Conservation (phyloP, 2,797 vertebrate species). For the Sternotherus odoratus region DNA sequence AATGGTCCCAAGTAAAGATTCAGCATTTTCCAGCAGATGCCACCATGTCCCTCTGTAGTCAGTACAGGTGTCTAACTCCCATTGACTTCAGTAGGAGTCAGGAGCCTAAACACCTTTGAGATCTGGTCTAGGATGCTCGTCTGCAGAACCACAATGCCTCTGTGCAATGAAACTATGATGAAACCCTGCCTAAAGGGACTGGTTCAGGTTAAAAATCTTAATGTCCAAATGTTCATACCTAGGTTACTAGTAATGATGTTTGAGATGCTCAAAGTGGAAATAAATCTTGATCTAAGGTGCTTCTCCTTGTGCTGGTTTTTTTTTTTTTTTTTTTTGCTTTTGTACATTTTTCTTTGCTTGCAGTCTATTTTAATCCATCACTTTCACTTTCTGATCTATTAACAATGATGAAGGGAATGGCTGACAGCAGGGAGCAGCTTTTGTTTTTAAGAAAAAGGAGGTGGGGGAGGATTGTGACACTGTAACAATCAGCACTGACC, state of each 20-base stretch:
- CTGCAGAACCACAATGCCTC: background rate
- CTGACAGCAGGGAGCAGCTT: background rate
- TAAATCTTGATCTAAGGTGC: background rate
- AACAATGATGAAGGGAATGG: background rate
- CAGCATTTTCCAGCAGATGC: background rate
- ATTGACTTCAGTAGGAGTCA: background rate
- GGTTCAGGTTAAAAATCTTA: background rate
- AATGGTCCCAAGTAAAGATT: background rate
- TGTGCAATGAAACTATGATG: background rate
- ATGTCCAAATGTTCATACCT: background rate
- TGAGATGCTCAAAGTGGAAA: background rate
- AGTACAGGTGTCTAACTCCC: background rate
- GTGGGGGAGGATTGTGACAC: background rate
- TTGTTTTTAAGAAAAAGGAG: background rate
- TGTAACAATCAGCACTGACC: no score
- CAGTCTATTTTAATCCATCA: background rate
- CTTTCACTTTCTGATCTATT: background rate
- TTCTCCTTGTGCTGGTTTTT: background rate
- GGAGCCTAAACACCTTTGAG: background rate
- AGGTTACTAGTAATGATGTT: background rate
- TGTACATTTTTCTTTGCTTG: background rate
- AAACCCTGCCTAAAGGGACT: background rate
- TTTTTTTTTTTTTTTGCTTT: background rate
- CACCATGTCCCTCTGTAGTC: background rate
- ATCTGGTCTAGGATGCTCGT: background rate